Base-by-base conservation (phyloP, 2,888 invertebrate species). In the Ochropacha duplaris region DNA sequence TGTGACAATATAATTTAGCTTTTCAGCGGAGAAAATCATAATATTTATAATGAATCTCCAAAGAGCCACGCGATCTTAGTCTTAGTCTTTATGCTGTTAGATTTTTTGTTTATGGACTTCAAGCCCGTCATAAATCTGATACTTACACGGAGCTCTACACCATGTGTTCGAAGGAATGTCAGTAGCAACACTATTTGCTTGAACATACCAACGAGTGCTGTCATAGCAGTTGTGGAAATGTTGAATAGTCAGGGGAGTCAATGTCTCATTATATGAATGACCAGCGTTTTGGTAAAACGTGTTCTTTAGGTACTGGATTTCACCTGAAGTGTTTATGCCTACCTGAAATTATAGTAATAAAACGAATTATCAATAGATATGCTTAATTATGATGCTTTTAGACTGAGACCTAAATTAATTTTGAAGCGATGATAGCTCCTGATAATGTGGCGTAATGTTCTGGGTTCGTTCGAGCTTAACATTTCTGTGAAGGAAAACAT, bases 111-210 rank as follows among this genome's bases (percentile, higher is more conserved):
- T n/a, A n/a, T n/a, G n/a, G n/a, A n/a, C n/a, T n/a, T n/a, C n/a
- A n/a, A n/a, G n/a, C n/a, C n/a, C n/a, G n/a, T 2, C 2, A 28
- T 8, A 34, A 12, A 12, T 3, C 2, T 36, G 22, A 50, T 57
- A 74, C 80, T 66, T 80, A 93, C 95, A 94, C 56, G 96, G 96
- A 1, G 95, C 94, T 69, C 96, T 88, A 65, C 95, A 95, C 69
- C 93, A 95, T 0, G 96, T 96, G 63, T 95, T 95, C 1, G 93
- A 88, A 0, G 96, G 94, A 1, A 94, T 86, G 72, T 96, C 96
- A 0, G 96, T 95, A 22, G 90, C 75, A 0, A 94, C 94, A 57
- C 75, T 79, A 50, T 84, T 81, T 0, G 82, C 81, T 61, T 82
- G 87, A 1, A 91, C 78, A 24, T 89, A 88, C 95, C 95, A 96